These are phyloP conservation scores for Meloidogyne exigua DNA, from an alignment of 1,140 invertebrate species.

Conservation along the genomic window DNA sequence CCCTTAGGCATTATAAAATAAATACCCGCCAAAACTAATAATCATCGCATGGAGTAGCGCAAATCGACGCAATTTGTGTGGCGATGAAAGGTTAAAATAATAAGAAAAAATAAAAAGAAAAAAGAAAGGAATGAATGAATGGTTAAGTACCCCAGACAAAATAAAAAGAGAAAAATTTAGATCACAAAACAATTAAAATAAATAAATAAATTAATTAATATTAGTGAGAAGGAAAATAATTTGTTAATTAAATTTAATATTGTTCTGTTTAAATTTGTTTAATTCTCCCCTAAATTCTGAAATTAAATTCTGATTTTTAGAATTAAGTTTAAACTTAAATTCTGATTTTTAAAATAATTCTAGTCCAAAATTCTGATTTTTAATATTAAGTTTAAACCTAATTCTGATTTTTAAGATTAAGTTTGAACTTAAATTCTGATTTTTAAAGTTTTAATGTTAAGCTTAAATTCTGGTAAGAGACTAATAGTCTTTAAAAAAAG, in stretches of 20 bases:
- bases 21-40: constrained; percentile 1
- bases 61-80: background rate
- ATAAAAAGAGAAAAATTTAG: background rate
- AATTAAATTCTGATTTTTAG: no score
- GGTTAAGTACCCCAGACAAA: background rate
- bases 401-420: no score
- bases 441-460: background rate
- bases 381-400: no score
- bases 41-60: background rate
- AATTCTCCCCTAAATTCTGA: no score
- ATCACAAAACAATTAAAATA: constrained; percentile 3
- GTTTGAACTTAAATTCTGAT: background rate
- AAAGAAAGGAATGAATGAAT: background rate
- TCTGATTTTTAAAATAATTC: no score
- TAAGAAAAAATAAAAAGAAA: background rate
- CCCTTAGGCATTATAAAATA: background rate
- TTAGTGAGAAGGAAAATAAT: background rate
- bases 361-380: no score
- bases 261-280: no score
- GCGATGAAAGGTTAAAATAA: constrained; percentile 1
- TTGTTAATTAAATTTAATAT: no score
- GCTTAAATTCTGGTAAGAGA: no score
- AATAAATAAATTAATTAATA: background rate
- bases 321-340: no score
- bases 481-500: no score